Evolutionary conservation across 1,140 invertebrate species (phyloP).

Genomic region (Drosophila nigrodunni): DNA sequence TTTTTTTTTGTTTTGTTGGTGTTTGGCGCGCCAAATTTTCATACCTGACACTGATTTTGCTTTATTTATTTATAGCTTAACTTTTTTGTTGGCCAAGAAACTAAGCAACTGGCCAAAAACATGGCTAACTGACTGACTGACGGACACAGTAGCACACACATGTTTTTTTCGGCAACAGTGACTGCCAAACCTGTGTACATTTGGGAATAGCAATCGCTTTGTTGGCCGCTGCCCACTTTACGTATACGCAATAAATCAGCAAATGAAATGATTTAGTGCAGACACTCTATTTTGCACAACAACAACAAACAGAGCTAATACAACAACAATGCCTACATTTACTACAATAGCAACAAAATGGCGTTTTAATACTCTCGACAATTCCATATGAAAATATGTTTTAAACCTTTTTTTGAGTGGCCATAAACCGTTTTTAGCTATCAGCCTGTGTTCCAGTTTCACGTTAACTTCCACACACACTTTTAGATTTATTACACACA

Average conservation of each 20-base stretch:
- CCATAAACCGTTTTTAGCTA: slow-evolving; percentile 63
- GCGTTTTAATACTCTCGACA: slow-evolving; percentile 60
- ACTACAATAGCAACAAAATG: slow-evolving; percentile 9
- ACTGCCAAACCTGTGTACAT: slow-evolving; percentile 10
- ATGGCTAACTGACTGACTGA: slow-evolving; percentile 15
- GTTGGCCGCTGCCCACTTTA: slow-evolving; percentile 23
- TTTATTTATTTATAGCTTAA: slow-evolving; percentile 35
- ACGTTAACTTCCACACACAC: slow-evolving; percentile 8
- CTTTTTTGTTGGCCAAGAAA: slow-evolving; percentile 12
- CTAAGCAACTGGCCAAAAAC: slow-evolving; percentile 15
- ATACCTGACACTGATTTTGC: slow-evolving; percentile 26
- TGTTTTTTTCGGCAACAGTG: not conserved
- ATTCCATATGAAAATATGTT: slow-evolving; percentile 55
- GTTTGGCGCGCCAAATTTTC: slow-evolving; percentile 33
- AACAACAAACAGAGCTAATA: not conserved
- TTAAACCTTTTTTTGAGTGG: slow-evolving; percentile 69
- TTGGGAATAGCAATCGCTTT: slow-evolving; percentile 22
- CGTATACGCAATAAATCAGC: slow-evolving; percentile 71
- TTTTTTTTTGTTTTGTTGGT: slow-evolving; percentile 4
- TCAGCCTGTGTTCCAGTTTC: slow-evolving; percentile 25
- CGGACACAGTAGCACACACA: not conserved
- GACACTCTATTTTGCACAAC: slow-evolving; percentile 17
- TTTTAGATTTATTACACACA: slow-evolving; percentile 8
- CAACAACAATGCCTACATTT: not conserved
- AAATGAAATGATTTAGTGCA: slow-evolving; percentile 69